Evolutionary conservation across 1,140 invertebrate species (phyloP), one percentile per base, ranked within the genome.

Genomic region (Mercenaria mercenaria): DNA sequence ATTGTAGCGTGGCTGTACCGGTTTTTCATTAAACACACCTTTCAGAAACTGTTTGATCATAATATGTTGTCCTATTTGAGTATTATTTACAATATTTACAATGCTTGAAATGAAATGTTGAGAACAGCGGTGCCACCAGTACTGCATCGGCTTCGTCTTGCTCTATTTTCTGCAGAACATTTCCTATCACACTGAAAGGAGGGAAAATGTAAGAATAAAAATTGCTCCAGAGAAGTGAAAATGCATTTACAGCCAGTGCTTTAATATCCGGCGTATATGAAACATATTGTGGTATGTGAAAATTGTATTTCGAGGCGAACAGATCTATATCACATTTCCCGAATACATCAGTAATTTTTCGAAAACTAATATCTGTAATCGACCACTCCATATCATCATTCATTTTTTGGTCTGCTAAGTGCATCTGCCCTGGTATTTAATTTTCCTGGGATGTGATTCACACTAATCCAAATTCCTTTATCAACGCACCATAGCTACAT

Each of bases 351-450:
- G 39, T 74, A 29, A 39, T 74, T 74, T 74, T 23, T 8, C 26
- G 10, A 74, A 74, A 74, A 39, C 1, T 41, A 13, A 1, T n/a
- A 41, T 23, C 20, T 20, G 15, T 41, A 23, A 74, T 4, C 18
- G 34, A 39, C 69, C 69, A 74, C 26, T 74, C 69, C 69, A 74
- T 74, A 13, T 74, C 69, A 74, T 32, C 67, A 69, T 32, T 69
- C 13, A 69, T 11, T 69, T 69, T 69, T 34, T 69, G n/a, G 67
- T 69, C 67, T 32, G 67, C 67, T 69, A 18, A 69, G 59, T 10
- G 67, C 67, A 34, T 69, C 67, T 11, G 67, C 67, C 13, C 13
- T 34, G 2, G 37, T 23, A 69, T 69, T 69, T 69, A 69, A 69
- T 41, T 69, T 69, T n/a, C 67, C 15, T 8, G 29, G 67, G 13